Conservation (phyloP, 2,113 vertebrate genomes). For the Theristicus caerulescens region DNA sequence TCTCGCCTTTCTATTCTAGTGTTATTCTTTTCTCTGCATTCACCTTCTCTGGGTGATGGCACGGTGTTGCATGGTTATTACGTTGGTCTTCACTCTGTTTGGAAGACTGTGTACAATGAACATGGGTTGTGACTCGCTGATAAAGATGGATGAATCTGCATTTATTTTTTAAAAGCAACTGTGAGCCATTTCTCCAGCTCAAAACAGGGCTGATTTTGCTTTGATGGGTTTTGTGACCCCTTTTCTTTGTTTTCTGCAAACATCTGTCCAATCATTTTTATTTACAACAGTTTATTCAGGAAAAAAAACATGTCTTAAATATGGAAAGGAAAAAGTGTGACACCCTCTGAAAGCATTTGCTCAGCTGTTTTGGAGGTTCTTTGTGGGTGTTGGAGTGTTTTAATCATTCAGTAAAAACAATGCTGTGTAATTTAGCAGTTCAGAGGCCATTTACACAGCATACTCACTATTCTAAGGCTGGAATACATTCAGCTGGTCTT, state of each 20-base stretch:
- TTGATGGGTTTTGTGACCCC: not conserved
- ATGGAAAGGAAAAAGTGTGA: slow-evolving; percentile 57
- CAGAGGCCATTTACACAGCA: slow-evolving; percentile 22
- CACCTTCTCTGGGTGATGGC: not conserved
- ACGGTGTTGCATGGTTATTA: not conserved
- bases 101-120: not conserved
- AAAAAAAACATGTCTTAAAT: slow-evolving; percentile 30
- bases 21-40: not conserved
- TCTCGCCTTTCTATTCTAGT: not conserved
- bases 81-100: not conserved
- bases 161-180: not conserved
- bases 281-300: not conserved
- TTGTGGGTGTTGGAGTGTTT: slow-evolving; percentile 60
- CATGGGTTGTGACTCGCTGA: not conserved
- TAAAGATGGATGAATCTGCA: not conserved
- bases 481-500: slow-evolving; percentile 5
- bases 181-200: not conserved
- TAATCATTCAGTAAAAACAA: slow-evolving; percentile 62
- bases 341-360: slow-evolving; percentile 19
- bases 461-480: slow-evolving; percentile 9
- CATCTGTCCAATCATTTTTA: not conserved
- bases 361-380: slow-evolving; percentile 44
- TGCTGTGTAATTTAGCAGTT: slow-evolving; percentile 45
- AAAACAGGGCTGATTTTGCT: not conserved
- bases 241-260: not conserved